A percentile compares a stretch with the other conserved stretches of the same genome.
Conservation (phyloP, 2,113 vertebrate species). For the Cyanoramphus novaezelandiae region DNA sequence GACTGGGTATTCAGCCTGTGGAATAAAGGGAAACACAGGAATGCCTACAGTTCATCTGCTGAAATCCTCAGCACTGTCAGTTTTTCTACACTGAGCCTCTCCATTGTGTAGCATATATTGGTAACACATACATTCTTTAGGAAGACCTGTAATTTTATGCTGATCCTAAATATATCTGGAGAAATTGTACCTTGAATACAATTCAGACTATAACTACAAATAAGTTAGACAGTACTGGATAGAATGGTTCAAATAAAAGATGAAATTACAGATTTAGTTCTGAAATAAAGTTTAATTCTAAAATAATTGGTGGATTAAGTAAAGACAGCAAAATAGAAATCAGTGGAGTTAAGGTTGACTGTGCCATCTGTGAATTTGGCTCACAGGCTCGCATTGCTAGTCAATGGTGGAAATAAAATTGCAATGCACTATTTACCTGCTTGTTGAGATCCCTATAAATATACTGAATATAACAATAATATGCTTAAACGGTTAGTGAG, state of each 20-base stretch:
- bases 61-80: neutral
- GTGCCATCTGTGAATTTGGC: neutral
- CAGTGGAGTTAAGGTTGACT: neutral
- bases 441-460: slow-evolving; percentile 2
- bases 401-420: neutral
- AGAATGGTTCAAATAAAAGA: neutral
- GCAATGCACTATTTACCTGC: neutral
- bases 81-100: neutral
- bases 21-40: neutral
- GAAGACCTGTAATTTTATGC: neutral
- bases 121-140: neutral
- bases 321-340: neutral
- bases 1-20: neutral
- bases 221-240: neutral
- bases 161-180: neutral
- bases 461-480: neutral
- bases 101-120: neutral
- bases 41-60: neutral
- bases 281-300: neutral
- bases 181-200: neutral
- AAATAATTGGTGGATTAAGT: neutral
- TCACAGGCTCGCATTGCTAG: neutral
- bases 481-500: neutral
- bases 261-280: neutral
- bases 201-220: neutral